A percentile compares a stretch with the other conserved stretches of the same genome.
Evolutionary conservation across 2,113 vertebrate species (phyloP).

Genomic region (Barbus barbus): DNA sequence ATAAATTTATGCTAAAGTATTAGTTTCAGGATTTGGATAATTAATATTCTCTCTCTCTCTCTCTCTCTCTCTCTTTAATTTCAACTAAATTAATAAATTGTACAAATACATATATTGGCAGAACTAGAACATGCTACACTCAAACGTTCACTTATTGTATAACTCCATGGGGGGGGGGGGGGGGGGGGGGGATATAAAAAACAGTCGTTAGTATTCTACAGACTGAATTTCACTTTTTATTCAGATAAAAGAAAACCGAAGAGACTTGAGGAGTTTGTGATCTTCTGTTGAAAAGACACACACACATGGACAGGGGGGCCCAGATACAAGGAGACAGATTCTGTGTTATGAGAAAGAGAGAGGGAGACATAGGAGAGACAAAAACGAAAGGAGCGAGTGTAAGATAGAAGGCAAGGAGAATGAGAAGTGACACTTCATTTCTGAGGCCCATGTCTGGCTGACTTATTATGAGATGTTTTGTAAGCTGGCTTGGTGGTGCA

Average conservation of each 20-base stretch:
- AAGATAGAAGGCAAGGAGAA: constrained; percentile 77
- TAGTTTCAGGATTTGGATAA: too few species aligned
- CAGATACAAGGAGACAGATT: constrained; percentile 24
- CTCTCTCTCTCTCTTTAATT: background rate
- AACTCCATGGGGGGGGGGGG: background rate
- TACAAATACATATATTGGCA: background rate
- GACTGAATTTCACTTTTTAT: background rate
- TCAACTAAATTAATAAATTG: background rate
- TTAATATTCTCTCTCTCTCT: background rate
- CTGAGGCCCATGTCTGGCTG: constrained; percentile 75
- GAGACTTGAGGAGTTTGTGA: background rate
- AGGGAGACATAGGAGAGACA: constrained; percentile 28
- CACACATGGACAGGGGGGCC: background rate
- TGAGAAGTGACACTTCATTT: constrained; percentile 84
- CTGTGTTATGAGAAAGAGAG: constrained; percentile 27
- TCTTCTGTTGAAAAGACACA: background rate
- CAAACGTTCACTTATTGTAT: background rate
- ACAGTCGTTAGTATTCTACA: background rate
- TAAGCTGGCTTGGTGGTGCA: constrained; percentile 76
- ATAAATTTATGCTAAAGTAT: too few species aligned
- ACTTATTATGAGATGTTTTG: constrained; percentile 80
- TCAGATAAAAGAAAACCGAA: background rate
- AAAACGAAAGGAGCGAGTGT: constrained; percentile 47
- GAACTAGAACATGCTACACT: background rate
- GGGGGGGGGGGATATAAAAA: background rate